Conservation (phyloP, 2,113 vertebrate species). For the Chauna torquata region DNA sequence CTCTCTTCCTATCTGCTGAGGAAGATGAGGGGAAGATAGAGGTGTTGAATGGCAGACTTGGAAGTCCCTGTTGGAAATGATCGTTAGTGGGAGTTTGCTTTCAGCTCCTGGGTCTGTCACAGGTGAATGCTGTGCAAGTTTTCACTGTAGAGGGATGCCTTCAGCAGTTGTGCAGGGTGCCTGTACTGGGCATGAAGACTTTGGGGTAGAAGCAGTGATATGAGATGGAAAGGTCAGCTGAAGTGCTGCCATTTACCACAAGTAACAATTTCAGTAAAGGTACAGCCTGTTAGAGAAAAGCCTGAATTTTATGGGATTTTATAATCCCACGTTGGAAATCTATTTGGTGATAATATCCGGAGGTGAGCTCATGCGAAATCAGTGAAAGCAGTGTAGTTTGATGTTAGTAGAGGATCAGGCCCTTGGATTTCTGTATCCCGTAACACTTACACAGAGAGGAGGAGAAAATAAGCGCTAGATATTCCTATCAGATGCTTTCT, state of each 20-base stretch:
- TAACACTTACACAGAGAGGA: background rate
- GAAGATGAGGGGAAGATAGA: slow-evolving; percentile 13
- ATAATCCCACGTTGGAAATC: background rate
- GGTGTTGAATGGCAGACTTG: background rate
- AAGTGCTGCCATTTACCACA: background rate
- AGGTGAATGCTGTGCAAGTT: rapidly evolving
- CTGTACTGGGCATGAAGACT: background rate
- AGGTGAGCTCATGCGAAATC: background rate
- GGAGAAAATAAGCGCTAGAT: background rate
- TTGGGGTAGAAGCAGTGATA: background rate
- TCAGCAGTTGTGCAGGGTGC: background rate
- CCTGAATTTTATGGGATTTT: background rate
- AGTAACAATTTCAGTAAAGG: background rate
- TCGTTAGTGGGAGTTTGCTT: background rate
- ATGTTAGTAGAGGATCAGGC: background rate
- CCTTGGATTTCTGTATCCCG: background rate
- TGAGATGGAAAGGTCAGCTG: background rate
- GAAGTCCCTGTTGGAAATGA: background rate
- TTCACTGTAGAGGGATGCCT: background rate
- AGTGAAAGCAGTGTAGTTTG: background rate
- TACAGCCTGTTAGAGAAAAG: background rate
- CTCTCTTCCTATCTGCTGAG: background rate
- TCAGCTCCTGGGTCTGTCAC: background rate
- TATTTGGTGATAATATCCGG: background rate
- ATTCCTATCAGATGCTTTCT: background rate